These are phyloP conservation scores for Alaudala cheleensis DNA, from an alignment of 2,113 vertebrate species.

Conservation along the genomic window DNA sequence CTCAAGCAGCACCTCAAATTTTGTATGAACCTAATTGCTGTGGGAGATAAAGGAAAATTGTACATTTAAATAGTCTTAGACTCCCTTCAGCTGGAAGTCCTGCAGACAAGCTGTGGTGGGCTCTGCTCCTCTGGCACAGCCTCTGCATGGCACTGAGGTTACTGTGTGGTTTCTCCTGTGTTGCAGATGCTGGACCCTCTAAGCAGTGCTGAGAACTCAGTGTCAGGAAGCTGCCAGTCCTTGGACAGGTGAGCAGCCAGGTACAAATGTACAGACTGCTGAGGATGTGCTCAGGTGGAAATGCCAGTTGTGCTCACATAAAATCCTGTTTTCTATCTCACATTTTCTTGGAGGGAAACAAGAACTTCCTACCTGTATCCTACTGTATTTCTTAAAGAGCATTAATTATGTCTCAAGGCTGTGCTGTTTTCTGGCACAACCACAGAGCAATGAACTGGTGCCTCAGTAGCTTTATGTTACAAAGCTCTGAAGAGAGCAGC, in stretches of 20 bases:
- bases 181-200: conserved; percentile 90
- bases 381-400: background rate
- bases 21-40: background rate
- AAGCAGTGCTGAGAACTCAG: conserved; percentile 92
- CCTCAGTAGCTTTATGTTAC: background rate
- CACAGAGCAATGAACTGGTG: background rate
- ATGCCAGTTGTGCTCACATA: background rate
- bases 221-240: conserved; percentile 95
- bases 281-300: background rate
- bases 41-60: background rate
- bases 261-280: conserved; percentile 70
- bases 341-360: background rate
- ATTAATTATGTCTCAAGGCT: background rate
- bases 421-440: conserved; percentile 7
- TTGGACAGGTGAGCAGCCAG: conserved; percentile 93
- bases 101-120: background rate
- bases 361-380: background rate
- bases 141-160: background rate
- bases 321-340: background rate
- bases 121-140: background rate
- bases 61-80: background rate
- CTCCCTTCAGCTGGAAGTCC: background rate
- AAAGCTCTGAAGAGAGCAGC: background rate
- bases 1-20: background rate
- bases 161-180: background rate